Evolutionary conservation across 2,797 vertebrate genomes (phyloP).

Genomic region (Glyptemys insculpta): DNA sequence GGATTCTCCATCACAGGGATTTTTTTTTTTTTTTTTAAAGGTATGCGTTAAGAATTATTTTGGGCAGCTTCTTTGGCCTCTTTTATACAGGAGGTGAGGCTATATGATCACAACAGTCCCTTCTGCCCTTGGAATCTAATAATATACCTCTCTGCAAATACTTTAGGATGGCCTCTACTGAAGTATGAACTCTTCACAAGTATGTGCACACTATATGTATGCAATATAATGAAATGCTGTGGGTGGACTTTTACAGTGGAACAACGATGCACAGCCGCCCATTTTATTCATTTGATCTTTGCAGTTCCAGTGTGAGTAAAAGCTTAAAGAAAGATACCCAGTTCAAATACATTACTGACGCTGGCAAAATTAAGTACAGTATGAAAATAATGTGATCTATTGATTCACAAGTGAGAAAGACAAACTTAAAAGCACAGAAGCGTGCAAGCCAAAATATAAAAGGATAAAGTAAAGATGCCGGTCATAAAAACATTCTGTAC

Average conservation of each 20-base stretch:
- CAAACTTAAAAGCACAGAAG: slow-evolving; percentile 63
- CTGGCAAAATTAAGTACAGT: neutral
- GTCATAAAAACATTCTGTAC: neutral
- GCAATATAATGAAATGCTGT: slow-evolving; percentile 29
- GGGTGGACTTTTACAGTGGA: neutral
- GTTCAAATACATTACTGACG: neutral
- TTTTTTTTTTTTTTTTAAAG: neutral
- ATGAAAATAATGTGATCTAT: neutral
- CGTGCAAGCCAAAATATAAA: slow-evolving; percentile 8
- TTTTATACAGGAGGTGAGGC: neutral
- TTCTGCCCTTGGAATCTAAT: neutral
- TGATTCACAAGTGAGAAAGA: slow-evolving; percentile 28
- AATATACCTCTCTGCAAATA: neutral
- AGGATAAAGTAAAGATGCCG: slow-evolving; percentile 50
- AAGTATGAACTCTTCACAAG: slow-evolving; percentile 34
- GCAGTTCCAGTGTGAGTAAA: neutral
- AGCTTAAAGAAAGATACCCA: neutral
- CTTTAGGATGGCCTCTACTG: slow-evolving; percentile 15
- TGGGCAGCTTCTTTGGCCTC: neutral
- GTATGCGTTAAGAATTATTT: neutral
- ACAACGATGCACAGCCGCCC: slow-evolving; percentile 30
- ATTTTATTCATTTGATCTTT: slow-evolving; percentile 34
- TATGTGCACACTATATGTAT: neutral
- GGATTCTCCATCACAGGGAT: neutral
- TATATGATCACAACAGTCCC: neutral